These are phyloP conservation scores for Chiroxiphia lanceolata DNA, from an alignment of 2,797 vertebrate genomes.

Conservation along the genomic window DNA sequence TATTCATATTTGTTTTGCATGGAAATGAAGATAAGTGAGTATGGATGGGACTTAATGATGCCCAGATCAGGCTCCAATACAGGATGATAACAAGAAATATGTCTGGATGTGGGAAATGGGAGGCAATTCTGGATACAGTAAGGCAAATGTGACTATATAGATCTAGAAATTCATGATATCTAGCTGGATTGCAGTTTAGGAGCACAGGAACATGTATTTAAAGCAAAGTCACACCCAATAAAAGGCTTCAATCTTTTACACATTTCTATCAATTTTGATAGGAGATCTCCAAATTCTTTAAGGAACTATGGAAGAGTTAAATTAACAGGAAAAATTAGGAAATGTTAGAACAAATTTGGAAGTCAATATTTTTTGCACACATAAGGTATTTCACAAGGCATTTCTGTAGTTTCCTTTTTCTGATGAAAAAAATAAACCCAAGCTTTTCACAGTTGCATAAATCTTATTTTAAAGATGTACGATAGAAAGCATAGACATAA, in stretches of 20 bases:
- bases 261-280: neutral
- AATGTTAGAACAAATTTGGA: neutral
- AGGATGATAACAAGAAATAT: neutral
- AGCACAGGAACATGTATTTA: neutral
- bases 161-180: neutral
- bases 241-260: neutral
- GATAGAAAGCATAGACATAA: neutral
- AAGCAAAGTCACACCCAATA: neutral
- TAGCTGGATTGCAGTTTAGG: neutral
- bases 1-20: neutral
- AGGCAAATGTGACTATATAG: neutral
- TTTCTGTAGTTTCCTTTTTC: neutral
- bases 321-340: neutral
- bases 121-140: neutral
- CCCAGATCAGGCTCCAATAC: neutral
- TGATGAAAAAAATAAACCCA: neutral
- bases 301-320: neutral
- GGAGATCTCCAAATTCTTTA: neutral
- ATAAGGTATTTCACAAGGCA: neutral
- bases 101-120: neutral
- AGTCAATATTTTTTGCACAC: neutral
- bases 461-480: neutral
- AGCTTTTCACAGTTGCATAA: neutral
- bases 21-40: neutral
- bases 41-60: neutral